Conservation (phyloP, 2,888 invertebrate genomes). For the Pelosia muscerda region DNA sequence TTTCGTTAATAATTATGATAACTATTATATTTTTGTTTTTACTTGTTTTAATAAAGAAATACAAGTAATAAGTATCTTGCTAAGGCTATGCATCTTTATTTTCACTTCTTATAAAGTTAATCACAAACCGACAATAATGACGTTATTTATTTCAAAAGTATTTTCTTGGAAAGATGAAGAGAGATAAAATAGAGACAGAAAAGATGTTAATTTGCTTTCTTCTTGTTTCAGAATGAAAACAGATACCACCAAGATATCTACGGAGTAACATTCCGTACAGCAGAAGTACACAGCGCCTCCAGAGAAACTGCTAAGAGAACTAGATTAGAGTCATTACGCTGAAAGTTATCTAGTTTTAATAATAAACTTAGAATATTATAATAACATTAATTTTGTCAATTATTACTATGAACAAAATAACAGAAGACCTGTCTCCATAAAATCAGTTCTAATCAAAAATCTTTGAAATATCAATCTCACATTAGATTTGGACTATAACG, state of each 20-base stretch:
- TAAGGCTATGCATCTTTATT: too few relatives aligned
- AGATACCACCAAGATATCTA: conserved; percentile 98
- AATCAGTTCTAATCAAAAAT: too few relatives aligned
- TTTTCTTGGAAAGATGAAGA: background rate
- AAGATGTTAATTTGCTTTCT: background rate
- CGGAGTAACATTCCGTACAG: conserved; percentile 95
- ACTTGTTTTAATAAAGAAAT: too few relatives aligned
- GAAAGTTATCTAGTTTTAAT: background rate
- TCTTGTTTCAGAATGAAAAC: conserved; percentile 92
- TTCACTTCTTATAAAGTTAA: too few relatives aligned
- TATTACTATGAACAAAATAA: background rate
- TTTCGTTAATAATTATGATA: too few relatives aligned
- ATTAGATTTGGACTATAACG: background rate
- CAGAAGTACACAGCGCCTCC: conserved; percentile 94
- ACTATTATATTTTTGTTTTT: too few relatives aligned
- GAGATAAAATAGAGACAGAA: background rate
- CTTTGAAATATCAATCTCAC: background rate
- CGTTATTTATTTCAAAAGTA: background rate
- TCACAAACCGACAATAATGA: too few relatives aligned
- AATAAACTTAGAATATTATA: background rate
- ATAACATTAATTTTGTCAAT: background rate
- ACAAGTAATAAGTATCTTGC: too few relatives aligned
- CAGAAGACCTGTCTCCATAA: background rate
- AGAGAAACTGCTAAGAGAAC: conserved; percentile 91
- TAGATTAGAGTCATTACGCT: conserved; percentile 68